A percentile compares a stretch with the other conserved stretches of the same genome.
phyloP scores from a whole-genome alignment of 2,888 invertebrate genomes.

The Parnassius mnemosyne region DNA sequence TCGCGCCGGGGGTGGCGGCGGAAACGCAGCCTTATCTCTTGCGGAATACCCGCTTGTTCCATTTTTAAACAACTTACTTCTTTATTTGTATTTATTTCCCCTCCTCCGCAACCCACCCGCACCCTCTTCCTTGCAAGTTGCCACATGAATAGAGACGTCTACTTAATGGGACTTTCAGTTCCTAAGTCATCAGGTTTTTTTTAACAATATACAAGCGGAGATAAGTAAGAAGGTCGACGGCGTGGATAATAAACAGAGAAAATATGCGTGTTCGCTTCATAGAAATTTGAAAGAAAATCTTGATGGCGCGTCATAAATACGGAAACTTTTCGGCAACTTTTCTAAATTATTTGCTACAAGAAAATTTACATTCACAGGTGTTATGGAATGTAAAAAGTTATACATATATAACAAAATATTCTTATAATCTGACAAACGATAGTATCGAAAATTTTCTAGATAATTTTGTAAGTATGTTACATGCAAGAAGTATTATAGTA shows the following conservation, averaged over 20 bases:
- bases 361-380: conserved; percentile 12
- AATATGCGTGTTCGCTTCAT: conserved; percentile 63
- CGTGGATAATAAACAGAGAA: conserved; percentile 74
- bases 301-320: conserved; percentile 65
- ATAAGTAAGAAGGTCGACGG: conserved; percentile 71
- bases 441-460: no score
- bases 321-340: conserved; percentile 47
- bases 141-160: conserved; percentile 76
- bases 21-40: conserved; percentile 78
- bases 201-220: conserved; percentile 68
- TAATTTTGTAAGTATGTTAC: no score
- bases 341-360: conserved; percentile 33
- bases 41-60: conserved; percentile 76
- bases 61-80: conserved; percentile 80
- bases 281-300: conserved; percentile 63
- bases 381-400: not conserved
- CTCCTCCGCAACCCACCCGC: conserved; percentile 40
- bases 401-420: not conserved
- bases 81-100: conserved; percentile 74
- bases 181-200: conserved; percentile 74
- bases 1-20: conserved; percentile 60
- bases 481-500: no score
- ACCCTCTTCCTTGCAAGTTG: conserved; percentile 59
- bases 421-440: not conserved
- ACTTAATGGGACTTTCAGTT: conserved; percentile 80